phyloP scores from a whole-genome alignment of 1,140 invertebrate species.

The Drosophila willistoni region DNA sequence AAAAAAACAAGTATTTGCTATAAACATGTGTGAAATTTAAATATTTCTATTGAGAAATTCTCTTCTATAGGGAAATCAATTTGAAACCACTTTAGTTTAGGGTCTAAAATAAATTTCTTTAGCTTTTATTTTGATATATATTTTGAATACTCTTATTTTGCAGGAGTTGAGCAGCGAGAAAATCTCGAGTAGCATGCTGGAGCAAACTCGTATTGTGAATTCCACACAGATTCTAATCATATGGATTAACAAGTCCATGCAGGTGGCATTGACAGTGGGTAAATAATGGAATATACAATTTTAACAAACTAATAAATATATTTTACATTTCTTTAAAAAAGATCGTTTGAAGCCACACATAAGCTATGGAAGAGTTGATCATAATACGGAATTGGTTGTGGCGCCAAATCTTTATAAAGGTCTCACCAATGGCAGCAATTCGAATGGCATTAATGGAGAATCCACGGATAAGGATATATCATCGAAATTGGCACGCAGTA shows the following conservation, averaged over 20 bases:
- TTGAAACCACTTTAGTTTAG: too few relatives aligned
- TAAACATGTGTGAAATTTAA: not conserved
- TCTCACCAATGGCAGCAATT: slow-evolving; percentile 54
- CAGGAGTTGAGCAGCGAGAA: slow-evolving; percentile 84
- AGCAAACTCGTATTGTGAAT: slow-evolving; percentile 84
- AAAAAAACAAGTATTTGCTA: not conserved
- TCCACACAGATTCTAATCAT: slow-evolving; percentile 83
- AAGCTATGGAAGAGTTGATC: slow-evolving; percentile 75
- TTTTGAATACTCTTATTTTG: not conserved
- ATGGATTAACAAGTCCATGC: slow-evolving; percentile 84
- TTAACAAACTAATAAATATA: not conserved
- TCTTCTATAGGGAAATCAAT: too few relatives aligned
- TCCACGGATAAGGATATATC: slow-evolving; percentile 12
- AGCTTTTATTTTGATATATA: not conserved
- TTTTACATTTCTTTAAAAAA: slow-evolving; percentile 18
- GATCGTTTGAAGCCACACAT: slow-evolving; percentile 76
- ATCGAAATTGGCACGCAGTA: slow-evolving; percentile 60
- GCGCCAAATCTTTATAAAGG: slow-evolving; percentile 74
- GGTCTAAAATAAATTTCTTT: not conserved
- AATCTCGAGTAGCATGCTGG: slow-evolving; percentile 83
- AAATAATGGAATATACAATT: slow-evolving; percentile 45
- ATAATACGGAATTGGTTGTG: slow-evolving; percentile 77
- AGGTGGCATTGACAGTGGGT: slow-evolving; percentile 84
- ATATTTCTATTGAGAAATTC: not conserved
- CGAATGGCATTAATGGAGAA: slow-evolving; percentile 30